Percentiles rank a stretch among this genome's conserved stretches.
Evolutionary conservation across 2,888 invertebrate species (phyloP).

Genomic region (Pycnomerus fuliginosus): DNA sequence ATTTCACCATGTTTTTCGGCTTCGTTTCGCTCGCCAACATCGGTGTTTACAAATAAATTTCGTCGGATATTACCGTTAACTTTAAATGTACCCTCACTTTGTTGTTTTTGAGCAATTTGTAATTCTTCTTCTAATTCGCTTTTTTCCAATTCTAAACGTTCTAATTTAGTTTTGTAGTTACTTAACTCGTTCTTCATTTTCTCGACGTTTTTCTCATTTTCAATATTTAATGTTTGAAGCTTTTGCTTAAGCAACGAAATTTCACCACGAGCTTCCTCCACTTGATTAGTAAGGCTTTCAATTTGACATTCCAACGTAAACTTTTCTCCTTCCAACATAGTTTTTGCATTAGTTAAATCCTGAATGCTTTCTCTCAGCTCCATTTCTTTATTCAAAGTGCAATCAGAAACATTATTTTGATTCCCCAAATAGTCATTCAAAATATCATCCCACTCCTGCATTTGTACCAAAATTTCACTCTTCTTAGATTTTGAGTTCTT

Average conservation of each 20-base stretch:
- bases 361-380: slow-evolving; percentile 30
- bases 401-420: slow-evolving; percentile 28
- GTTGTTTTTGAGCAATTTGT: slow-evolving; percentile 14
- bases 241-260: too few species aligned
- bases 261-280: slow-evolving; percentile 25
- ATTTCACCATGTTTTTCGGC: too few species aligned
- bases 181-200: slow-evolving; percentile 8
- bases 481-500: slow-evolving; percentile 18
- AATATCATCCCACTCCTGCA: slow-evolving; percentile 21
- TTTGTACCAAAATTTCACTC: slow-evolving; percentile 25
- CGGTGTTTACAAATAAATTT: too few species aligned
- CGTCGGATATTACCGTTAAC: too few species aligned
- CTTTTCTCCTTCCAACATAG: slow-evolving; percentile 35
- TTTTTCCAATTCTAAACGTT: slow-evolving; percentile 11
- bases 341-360: slow-evolving; percentile 32
- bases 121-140: slow-evolving; percentile 11
- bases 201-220: slow-evolving; percentile 11
- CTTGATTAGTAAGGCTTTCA: slow-evolving; percentile 22
- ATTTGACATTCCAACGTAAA: slow-evolving; percentile 29
- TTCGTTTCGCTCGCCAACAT: too few species aligned
- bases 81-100: too few species aligned
- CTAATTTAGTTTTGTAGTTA: slow-evolving; percentile 10
- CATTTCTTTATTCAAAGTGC: slow-evolving; percentile 17
- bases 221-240: slow-evolving; percentile 6
- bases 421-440: slow-evolving; percentile 18